Percentiles rank a stretch among this genome's conserved stretches.
Conservation (phyloP, 2,888 invertebrate genomes). For the Actias luna region DNA sequence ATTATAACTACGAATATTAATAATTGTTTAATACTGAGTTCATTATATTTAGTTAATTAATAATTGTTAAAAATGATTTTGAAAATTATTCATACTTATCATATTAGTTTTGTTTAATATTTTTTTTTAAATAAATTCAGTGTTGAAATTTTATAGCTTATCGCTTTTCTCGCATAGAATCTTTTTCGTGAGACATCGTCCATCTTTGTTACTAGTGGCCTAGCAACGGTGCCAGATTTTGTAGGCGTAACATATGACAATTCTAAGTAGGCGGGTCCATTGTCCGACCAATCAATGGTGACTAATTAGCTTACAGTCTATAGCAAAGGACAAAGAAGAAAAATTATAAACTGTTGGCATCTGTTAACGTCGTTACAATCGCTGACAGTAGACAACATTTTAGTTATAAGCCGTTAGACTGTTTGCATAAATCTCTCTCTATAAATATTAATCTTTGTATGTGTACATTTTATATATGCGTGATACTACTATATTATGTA, state of each 20-base stretch:
- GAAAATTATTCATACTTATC: no score
- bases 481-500: background rate
- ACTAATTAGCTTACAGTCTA: conserved; percentile 17
- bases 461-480: background rate
- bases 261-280: conserved; percentile 25
- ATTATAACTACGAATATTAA: no score
- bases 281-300: conserved; percentile 26
- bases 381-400: background rate
- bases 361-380: background rate
- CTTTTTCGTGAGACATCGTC: conserved; percentile 23
- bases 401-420: background rate
- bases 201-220: conserved; percentile 23
- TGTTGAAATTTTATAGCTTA: background rate
- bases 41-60: no score
- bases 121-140: no score
- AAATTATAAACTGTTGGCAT: background rate
- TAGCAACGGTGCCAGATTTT: conserved; percentile 37
- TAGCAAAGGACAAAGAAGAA: background rate
- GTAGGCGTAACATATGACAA: conserved; percentile 40
- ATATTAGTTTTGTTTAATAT: no score
- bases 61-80: no score
- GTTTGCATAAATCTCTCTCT: background rate
- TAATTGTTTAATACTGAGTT: no score
- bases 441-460: background rate
- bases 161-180: conserved; percentile 23